Base-by-base conservation (phyloP, 2,888 invertebrate genomes). In the Nebria salina region DNA sequence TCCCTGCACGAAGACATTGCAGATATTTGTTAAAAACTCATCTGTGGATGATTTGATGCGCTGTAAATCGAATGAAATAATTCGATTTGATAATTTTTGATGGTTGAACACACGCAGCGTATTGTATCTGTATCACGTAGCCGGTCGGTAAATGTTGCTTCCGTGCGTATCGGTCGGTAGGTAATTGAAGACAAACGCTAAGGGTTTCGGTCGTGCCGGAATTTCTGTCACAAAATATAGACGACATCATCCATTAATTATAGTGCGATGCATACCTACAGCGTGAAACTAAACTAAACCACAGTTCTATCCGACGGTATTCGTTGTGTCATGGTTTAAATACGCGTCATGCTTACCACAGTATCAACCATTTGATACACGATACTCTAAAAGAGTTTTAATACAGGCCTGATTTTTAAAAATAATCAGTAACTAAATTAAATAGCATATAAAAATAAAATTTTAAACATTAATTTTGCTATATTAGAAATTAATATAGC, bases 91-190 rank as follows among this genome's bases (percentile, higher is more conserved):
- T 54, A 54, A 54, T 54, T 54, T 54, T 54, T 54, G 54, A 54
- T 54, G 54, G 54, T 8, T 13, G 11, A 34, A 70, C 66, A 20
- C 25, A 26, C 20, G 25, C 70, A 70, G 26, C 8, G 20, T 25
- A 11, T 25, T 11, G 15, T 25, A 70, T 75, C 64, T 75, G 26
- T 42, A 75, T 75, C 75, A 75, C 75, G 75, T 75, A 75, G n/a
- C 13, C 11, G 11, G 75, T 75, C 75, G 54, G 75, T 54, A 43
- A 75, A 75, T 54, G 8, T 75, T 15, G 42, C 54, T 64, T 75
- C 64, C 75, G 75, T 75, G 75, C 75, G 75, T 75, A 75, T 75
- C 75, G 20, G 75, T 43, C 54, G 75, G 54, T 64, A 11, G 26
- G 70, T 70, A 70, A 70, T 70, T 70, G 70, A 70, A 70, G 70